Evolutionary conservation across 1,140 invertebrate genomes (phyloP), one percentile per base, ranked within the genome.

Genomic region (Philopotamus ludificatus): DNA sequence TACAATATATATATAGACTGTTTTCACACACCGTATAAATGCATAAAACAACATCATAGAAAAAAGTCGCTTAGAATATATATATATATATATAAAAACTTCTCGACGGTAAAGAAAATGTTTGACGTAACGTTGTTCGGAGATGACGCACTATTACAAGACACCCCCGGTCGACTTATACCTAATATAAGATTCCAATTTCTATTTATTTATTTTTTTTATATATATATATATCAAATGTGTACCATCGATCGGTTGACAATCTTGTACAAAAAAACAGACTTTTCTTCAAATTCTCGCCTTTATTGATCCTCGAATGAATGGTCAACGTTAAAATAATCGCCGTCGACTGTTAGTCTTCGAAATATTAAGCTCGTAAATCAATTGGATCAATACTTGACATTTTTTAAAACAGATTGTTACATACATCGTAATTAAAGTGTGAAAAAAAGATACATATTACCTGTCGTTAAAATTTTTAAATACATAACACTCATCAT

Each of bases 291-390:
- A n/a, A n/a, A n/a, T n/a, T 54, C 10, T 25, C 2, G 20, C 22
- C n/a, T 44, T n/a, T 49, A 22, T 60, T 60, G 57, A 42, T 60
- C 57, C 57, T 2, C 57, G 21, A 22, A 47, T 60, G 10, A 57
- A 21, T 57, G 16, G 34, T 28, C 23, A 41, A 34, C 25, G 42
- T 47, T 34, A 47, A 9, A 22, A 58, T 41, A 44, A 39, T 55
- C 16, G 54, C 47, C 39, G 57, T 47, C 57, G 41, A n/a, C n/a
- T n/a, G n/a, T 26, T 47, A 60, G 57, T 60, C 57, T 60, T 39
- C 25, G 41, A 47, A 47, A 60, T 22, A 44, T 22, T 60, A 60
- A 60, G 57, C 57, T 60, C 57, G 41, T 60, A 60, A 34, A 47
- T 18, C 44, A 9, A 47, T 47, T 47, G 18, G n/a, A n/a, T n/a